A percentile compares a stretch with the other conserved stretches of the same genome.
Conservation (phyloP, 1,140 invertebrate genomes). For the Xylocopa sonorina region DNA sequence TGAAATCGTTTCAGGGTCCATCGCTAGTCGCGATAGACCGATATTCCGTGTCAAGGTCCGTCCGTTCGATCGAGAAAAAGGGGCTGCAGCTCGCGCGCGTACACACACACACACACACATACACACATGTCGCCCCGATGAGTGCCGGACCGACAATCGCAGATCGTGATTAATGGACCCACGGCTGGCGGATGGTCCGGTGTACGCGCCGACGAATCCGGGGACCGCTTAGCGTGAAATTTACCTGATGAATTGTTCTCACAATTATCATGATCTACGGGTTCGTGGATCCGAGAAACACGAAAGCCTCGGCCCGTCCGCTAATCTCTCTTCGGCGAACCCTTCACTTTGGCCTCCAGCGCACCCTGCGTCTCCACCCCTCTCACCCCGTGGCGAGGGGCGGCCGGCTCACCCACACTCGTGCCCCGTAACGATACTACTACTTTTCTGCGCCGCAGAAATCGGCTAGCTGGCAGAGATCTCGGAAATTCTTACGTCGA, state of each 20-base stretch:
- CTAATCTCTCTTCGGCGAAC: constrained; percentile 80
- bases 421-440: constrained; percentile 49
- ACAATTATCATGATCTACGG: constrained; percentile 82
- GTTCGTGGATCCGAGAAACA: constrained; percentile 79
- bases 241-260: constrained; percentile 80
- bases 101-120: too few species aligned
- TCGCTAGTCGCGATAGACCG: neutral
- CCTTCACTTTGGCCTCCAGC: constrained; percentile 76
- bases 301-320: constrained; percentile 75
- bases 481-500: constrained; percentile 70
- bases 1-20: too few species aligned
- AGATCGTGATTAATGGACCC: constrained; percentile 65
- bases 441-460: constrained; percentile 43
- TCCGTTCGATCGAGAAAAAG: neutral
- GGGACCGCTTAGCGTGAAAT: constrained; percentile 77
- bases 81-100: neutral
- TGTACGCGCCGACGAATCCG: constrained; percentile 54
- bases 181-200: constrained; percentile 27
- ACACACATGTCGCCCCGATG: constrained; percentile 23
- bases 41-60: too few species aligned
- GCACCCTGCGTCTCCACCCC: constrained; percentile 14
- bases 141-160: constrained; percentile 33
- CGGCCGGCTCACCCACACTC: constrained; percentile 56
- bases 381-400: constrained; percentile 27
- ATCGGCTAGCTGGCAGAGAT: constrained; percentile 61